phyloP scores from a whole-genome alignment of 1,140 invertebrate genomes.

The Tetragnatha versicolor region DNA sequence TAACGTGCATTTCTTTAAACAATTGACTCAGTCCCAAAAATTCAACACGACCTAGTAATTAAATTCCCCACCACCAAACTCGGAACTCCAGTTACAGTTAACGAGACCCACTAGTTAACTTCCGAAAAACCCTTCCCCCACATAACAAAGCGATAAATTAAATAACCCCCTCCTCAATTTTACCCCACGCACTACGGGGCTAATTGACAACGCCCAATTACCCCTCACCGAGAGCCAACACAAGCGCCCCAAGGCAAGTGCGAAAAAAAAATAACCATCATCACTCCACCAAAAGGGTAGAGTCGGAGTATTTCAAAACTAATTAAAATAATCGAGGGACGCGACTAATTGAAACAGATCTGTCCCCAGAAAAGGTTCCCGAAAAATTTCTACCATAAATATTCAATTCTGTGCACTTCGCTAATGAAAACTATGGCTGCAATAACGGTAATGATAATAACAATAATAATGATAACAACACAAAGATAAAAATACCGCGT shows the following conservation, averaged over 20 bases:
- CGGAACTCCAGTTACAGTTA: too few species aligned
- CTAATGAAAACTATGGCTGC: constrained; percentile 21
- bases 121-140: too few species aligned
- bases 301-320: not conserved
- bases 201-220: constrained; percentile 9
- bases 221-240: not conserved
- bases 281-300: not conserved
- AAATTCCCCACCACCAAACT: too few species aligned
- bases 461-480: not conserved
- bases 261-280: constrained; percentile 6
- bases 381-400: too few species aligned
- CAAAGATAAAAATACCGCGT: too few species aligned
- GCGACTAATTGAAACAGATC: not conserved
- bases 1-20: too few species aligned
- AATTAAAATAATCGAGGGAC: not conserved
- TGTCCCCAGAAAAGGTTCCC: not conserved
- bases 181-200: too few species aligned
- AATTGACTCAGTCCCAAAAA: too few species aligned
- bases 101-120: too few species aligned
- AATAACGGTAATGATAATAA: too few species aligned
- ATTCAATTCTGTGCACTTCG: too few species aligned
- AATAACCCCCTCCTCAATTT: not conserved
- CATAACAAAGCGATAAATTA: not conserved
- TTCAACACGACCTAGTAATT: too few species aligned
- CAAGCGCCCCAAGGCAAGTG: not conserved